phyloP scores from a whole-genome alignment of 2,113 vertebrate species.

The Oreochromis aureus region DNA sequence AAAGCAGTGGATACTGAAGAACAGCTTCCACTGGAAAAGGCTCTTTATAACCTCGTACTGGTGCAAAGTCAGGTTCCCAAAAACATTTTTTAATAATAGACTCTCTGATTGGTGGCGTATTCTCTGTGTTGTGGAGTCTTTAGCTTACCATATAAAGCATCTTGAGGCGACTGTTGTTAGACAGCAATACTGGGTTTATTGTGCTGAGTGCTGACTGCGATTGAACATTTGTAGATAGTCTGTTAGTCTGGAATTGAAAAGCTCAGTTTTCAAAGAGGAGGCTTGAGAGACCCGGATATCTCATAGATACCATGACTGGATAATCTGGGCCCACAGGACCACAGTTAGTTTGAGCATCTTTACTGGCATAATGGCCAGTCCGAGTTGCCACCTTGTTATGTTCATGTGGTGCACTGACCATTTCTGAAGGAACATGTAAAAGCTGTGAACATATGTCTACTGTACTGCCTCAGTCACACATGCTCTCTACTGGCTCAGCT shows the following conservation, averaged over 20 bases:
- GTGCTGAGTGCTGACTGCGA: not conserved
- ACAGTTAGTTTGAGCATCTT: not conserved
- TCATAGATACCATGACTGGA: not conserved
- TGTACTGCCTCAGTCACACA: not conserved
- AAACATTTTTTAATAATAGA: not conserved
- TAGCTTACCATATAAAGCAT: not conserved
- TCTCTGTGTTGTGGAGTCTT: not conserved
- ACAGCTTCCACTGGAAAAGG: not conserved
- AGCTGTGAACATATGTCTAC: not conserved
- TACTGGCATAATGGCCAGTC: not conserved
- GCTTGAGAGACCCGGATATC: not conserved
- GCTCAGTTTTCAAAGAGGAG: not conserved
- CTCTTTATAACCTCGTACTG: not conserved
- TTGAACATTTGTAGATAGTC: not conserved
- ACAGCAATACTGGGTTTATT: not conserved
- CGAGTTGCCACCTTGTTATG: not conserved
- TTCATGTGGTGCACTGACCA: not conserved
- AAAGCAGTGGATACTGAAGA: not conserved
- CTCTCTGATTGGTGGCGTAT: not conserved
- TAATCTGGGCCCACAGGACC: not conserved
- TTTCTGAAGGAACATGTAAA: not conserved
- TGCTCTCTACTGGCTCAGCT: not conserved
- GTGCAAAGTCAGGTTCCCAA: rapidly evolving
- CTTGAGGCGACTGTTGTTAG: not conserved
- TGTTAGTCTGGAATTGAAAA: not conserved